phyloP scores from a whole-genome alignment of 2,113 vertebrate genomes.

The Pseudorasbora parva region DNA sequence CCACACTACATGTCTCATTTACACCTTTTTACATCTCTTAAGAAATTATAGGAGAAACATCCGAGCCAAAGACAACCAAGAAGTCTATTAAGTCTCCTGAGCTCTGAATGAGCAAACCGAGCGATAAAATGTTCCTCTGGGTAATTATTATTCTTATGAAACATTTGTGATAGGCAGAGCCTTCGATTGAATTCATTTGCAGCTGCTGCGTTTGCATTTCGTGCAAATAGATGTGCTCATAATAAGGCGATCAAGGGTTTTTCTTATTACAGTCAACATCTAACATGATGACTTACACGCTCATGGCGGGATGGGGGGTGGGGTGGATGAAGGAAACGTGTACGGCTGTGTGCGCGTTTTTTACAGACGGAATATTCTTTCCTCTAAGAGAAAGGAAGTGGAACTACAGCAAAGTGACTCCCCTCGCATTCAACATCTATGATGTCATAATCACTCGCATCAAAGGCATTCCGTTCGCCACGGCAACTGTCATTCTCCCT shows the following conservation, averaged over 20 bases:
- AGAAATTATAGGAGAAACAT: not conserved
- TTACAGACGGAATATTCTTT: not conserved
- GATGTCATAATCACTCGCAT: slow-evolving; percentile 83
- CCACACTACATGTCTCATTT: not conserved
- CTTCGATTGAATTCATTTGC: slow-evolving; percentile 62
- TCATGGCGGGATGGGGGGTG: not conserved
- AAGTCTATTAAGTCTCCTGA: not conserved
- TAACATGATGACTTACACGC: slow-evolving; percentile 18
- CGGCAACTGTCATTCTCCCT: slow-evolving; percentile 81
- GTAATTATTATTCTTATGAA: slow-evolving; percentile 65
- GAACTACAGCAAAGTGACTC: slow-evolving; percentile 52
- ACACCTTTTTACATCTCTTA: not conserved
- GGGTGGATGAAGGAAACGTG: too few species aligned
- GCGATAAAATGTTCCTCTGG: slow-evolving; percentile 21
- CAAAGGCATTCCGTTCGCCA: slow-evolving; percentile 77
- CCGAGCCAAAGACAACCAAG: not conserved
- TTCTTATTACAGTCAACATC: slow-evolving; percentile 20
- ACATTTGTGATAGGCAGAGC: slow-evolving; percentile 61
- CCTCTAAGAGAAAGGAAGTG: slow-evolving; percentile 16
- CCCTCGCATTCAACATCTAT: slow-evolving; percentile 76
- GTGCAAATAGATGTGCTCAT: slow-evolving; percentile 14
- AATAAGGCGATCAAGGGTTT: slow-evolving; percentile 40
- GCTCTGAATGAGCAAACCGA: slow-evolving; percentile 43
- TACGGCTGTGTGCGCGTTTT: not conserved
- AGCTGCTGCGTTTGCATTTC: slow-evolving; percentile 52